Evolutionary conservation across 35 echinoderm and acorn worm genomes (phyloP).

Genomic region (Anneissia japonica): DNA sequence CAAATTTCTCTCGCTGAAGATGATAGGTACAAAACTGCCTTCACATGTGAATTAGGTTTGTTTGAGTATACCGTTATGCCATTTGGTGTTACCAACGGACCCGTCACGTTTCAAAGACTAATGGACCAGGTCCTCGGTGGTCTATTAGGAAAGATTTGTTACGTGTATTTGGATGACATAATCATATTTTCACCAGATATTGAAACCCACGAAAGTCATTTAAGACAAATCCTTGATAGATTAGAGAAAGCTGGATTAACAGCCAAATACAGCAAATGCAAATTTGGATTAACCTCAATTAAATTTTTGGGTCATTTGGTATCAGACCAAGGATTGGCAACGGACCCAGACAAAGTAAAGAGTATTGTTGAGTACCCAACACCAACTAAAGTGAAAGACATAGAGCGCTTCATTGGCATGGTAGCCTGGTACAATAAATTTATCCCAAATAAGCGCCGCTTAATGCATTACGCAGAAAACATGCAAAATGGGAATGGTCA

Average conservation of each 20-base stretch:
- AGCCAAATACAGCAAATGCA: conserved; percentile 36
- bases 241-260: conserved; percentile 15
- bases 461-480: no score
- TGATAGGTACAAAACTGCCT: conserved; percentile 25
- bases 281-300: background rate
- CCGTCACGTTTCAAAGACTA: background rate
- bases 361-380: no score
- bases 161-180: conserved; percentile 59
- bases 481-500: no score
- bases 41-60: conserved; percentile 23
- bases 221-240: conserved; percentile 10
- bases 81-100: conserved; percentile 10
- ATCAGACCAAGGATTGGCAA: no score
- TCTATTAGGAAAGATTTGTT: background rate
- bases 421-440: no score
- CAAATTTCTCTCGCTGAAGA: conserved; percentile 11
- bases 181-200: conserved; percentile 23
- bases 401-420: no score
- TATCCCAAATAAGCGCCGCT: no score
- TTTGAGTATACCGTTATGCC: conserved; percentile 30
- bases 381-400: no score
- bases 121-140: background rate
- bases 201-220: conserved; percentile 1
- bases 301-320: no score
- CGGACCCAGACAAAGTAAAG: no score